phyloP scores from a whole-genome alignment of 2,888 invertebrate genomes.

The Endomychus coccineus region DNA sequence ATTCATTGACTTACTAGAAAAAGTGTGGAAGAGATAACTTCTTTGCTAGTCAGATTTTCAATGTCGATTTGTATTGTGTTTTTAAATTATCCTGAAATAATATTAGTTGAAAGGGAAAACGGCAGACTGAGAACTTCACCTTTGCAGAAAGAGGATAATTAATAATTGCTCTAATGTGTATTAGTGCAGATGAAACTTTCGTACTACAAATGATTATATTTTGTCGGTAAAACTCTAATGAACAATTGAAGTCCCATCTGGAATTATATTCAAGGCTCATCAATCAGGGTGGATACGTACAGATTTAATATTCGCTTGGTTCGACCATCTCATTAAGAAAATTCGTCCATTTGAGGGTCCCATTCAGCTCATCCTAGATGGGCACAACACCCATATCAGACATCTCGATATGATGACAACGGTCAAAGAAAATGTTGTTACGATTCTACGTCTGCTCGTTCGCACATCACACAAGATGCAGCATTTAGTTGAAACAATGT shows the following conservation, averaged over 20 bases:
- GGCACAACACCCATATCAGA: conserved; percentile 1
- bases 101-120: conserved; percentile 10
- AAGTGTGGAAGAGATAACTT: conserved; percentile 9
- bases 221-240: conserved; percentile 7
- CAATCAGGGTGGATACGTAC: too few relatives aligned
- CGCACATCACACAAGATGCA: conserved; percentile 1
- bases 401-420: too few relatives aligned
- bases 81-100: conserved; percentile 10
- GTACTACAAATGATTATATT: conserved; percentile 3
- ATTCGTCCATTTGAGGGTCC: too few relatives aligned
- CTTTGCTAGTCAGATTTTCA: conserved; percentile 12
- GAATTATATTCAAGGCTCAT: not conserved
- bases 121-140: conserved; percentile 4
- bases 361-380: conserved; percentile 1
- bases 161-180: too few relatives aligned
- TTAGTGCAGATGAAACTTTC: not conserved
- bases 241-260: not conserved
- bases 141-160: conserved; percentile 5
- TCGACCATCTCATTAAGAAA: too few relatives aligned
- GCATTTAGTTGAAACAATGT: conserved; percentile 7
- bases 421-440: too few relatives aligned
- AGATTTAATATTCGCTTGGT: too few relatives aligned
- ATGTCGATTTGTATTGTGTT: conserved; percentile 14
- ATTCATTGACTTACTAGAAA: conserved; percentile 16
- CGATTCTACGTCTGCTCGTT: conserved; percentile 1